Percentiles rank a stretch among this genome's conserved stretches.
Evolutionary conservation across 1,140 invertebrate species (phyloP).

Genomic region (Drosophila sproati): DNA sequence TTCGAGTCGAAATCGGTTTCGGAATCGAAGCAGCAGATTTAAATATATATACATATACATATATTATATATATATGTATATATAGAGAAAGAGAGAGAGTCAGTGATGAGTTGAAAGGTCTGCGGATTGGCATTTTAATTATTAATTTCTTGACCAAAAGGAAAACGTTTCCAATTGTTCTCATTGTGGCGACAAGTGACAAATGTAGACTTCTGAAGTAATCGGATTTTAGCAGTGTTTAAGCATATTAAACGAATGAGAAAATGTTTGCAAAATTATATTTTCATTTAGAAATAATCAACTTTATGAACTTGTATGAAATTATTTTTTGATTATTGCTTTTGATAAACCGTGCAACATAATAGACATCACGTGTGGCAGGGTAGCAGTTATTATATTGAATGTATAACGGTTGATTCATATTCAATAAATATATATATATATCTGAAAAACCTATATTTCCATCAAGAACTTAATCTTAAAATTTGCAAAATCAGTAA

Average conservation of each 20-base stretch:
- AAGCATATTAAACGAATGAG: neutral
- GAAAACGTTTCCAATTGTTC: constrained; percentile 19
- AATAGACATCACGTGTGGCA: too few relatives aligned
- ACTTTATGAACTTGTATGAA: too few relatives aligned
- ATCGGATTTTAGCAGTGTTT: neutral
- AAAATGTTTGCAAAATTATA: too few relatives aligned
- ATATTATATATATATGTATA: neutral
- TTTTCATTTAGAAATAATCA: too few relatives aligned
- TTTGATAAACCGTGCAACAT: too few relatives aligned
- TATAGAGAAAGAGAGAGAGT: neutral
- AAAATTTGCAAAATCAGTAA: too few relatives aligned
- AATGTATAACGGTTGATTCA: too few relatives aligned
- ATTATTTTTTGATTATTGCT: too few relatives aligned
- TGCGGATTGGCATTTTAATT: constrained; percentile 75
- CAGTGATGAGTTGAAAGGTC: constrained; percentile 34
- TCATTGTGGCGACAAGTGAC: constrained; percentile 22
- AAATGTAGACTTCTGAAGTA: constrained; percentile 26
- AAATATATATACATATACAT: neutral
- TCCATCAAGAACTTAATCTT: too few relatives aligned
- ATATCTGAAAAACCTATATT: too few relatives aligned
- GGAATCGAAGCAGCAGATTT: constrained; percentile 14
- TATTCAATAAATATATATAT: too few relatives aligned
- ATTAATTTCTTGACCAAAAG: constrained; percentile 57
- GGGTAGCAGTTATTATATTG: too few relatives aligned
- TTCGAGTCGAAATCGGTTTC: constrained; percentile 22